A percentile compares a stretch with the other conserved stretches of the same genome.
These are phyloP conservation scores for Glomeris maerens DNA, from an alignment of 1,140 invertebrate genomes.

Conservation along the genomic window DNA sequence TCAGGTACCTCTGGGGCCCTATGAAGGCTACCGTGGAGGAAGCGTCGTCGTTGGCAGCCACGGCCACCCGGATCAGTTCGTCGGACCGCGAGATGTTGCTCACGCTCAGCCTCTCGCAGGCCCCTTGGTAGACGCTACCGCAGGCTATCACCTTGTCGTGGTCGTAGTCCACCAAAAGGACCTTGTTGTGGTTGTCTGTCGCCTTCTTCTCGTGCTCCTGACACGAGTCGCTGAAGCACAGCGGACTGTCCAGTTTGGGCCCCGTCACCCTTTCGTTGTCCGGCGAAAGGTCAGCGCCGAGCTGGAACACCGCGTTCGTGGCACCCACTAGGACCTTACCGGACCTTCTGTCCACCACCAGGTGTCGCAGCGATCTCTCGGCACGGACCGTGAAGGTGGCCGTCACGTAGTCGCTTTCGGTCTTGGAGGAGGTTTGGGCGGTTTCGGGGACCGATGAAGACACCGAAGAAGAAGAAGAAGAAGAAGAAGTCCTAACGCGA, in stretches of 20 bases:
- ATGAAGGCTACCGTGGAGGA: conserved; percentile 90
- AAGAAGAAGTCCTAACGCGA: too few species aligned
- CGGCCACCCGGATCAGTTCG: conserved; percentile 56
- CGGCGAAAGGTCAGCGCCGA: conserved; percentile 54
- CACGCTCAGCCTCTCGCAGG: conserved; percentile 71
- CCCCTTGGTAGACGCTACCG: conserved; percentile 71
- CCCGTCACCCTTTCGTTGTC: conserved; percentile 50
- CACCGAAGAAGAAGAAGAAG: too few species aligned
- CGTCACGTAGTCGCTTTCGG: neutral
- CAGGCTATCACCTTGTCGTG: conserved; percentile 68
- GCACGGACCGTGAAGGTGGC: neutral
- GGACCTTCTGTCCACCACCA: conserved; percentile 43
- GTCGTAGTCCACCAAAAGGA: conserved; percentile 71
- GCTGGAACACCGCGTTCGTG: conserved; percentile 66
- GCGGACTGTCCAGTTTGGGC: conserved; percentile 68
- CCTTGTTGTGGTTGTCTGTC: conserved; percentile 80
- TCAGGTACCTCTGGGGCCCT: conserved; percentile 69
- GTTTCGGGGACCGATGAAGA: too few species aligned
- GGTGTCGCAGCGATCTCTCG: conserved; percentile 28
- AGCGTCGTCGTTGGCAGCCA: conserved; percentile 79
- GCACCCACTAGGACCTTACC: conserved; percentile 60
- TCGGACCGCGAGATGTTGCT: conserved; percentile 60
- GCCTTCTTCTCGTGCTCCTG: conserved; percentile 45
- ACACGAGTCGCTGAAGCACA: conserved; percentile 61
- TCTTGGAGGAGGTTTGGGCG: too few species aligned